Conservation (phyloP, 1,140 invertebrate genomes). For the Colletes gigas region DNA sequence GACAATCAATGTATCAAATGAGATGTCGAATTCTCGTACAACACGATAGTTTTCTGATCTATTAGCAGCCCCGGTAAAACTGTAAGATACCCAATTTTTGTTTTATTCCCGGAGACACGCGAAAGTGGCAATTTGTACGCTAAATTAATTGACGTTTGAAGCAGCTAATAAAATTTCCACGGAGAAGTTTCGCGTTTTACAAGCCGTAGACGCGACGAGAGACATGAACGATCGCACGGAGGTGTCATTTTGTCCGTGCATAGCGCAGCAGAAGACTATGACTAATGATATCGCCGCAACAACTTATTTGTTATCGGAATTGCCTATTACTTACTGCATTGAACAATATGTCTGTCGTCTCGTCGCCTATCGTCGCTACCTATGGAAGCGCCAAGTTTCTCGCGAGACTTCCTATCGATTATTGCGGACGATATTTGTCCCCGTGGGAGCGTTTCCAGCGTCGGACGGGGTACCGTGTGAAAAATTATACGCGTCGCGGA, state of each 20-base stretch:
- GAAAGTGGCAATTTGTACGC: slow-evolving; percentile 5
- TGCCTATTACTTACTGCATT: slow-evolving; percentile 56
- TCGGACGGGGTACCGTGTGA: not conserved
- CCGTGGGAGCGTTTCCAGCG: slow-evolving; percentile 9
- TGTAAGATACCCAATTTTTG: no score
- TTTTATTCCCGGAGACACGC: not conserved
- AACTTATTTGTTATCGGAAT: slow-evolving; percentile 63
- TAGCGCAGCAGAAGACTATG: slow-evolving; percentile 40
- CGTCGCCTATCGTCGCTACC: slow-evolving; percentile 22
- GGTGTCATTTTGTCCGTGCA: slow-evolving; percentile 43
- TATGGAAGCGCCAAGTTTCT: slow-evolving; percentile 11
- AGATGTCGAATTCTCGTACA: no score
- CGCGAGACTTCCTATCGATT: slow-evolving; percentile 41
- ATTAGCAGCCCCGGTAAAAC: no score
- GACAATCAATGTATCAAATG: no score
- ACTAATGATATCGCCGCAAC: slow-evolving; percentile 58
- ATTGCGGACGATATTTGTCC: slow-evolving; percentile 25
- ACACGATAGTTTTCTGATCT: no score
- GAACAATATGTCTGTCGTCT: slow-evolving; percentile 49
- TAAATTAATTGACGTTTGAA: slow-evolving; percentile 22
- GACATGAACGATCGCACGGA: slow-evolving; percentile 24
- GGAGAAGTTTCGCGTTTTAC: slow-evolving; percentile 16
- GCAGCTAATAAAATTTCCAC: slow-evolving; percentile 24
- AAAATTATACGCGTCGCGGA: not conserved
- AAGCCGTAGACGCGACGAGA: slow-evolving; percentile 4